These are phyloP conservation scores for Agrotis exclamationis DNA, from an alignment of 2,888 invertebrate genomes.

Conservation along the genomic window DNA sequence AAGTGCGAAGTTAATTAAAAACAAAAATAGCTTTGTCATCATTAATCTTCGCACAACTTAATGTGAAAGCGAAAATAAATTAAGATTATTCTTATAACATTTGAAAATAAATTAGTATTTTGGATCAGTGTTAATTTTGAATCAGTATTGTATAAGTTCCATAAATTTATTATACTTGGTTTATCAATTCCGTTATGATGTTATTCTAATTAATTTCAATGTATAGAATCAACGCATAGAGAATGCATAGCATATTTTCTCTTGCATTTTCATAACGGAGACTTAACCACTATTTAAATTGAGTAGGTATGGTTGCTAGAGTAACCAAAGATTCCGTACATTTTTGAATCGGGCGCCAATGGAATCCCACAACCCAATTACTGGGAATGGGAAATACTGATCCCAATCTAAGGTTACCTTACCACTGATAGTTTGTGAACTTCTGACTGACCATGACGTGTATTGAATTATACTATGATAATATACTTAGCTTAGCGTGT, in stretches of 20 bases:
- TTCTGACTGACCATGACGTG: neutral
- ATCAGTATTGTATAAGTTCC: conserved; percentile 4
- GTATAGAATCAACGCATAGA: neutral
- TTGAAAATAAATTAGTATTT: conserved; percentile 17
- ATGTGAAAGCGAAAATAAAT: conserved; percentile 22
- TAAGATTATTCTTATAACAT: conserved; percentile 2
- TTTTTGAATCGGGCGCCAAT: neutral
- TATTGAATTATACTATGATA: too few relatives aligned
- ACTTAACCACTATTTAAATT: neutral
- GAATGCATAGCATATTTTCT: neutral
- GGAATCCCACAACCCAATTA: neutral
- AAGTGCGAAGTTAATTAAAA: conserved; percentile 33
- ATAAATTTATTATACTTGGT: neutral
- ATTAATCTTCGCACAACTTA: conserved; percentile 21
- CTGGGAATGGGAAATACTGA: neutral
- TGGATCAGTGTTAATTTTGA: neutral
- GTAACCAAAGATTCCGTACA: neutral
- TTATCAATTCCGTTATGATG: neutral
- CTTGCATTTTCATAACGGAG: neutral
- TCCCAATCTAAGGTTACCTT: neutral
- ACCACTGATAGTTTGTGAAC: neutral
- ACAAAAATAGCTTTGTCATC: conserved; percentile 34
- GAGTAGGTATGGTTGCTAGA: neutral
- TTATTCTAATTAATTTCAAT: neutral
- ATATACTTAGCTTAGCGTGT: too few relatives aligned